These are phyloP conservation scores for Pachycephala philippinensis DNA, from an alignment of 2,113 vertebrate genomes.

Conservation along the genomic window DNA sequence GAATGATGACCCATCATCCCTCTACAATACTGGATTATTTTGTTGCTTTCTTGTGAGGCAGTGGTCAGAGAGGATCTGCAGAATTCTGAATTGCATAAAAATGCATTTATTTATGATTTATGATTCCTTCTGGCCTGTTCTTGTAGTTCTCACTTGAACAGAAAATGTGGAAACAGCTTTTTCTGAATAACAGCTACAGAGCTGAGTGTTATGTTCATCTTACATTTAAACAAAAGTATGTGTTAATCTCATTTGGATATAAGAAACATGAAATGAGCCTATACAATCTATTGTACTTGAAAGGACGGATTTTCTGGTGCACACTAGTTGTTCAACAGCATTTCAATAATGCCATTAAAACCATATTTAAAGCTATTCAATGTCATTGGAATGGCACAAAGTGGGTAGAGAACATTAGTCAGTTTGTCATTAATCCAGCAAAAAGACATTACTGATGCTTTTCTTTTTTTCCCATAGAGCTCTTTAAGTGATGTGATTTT, in stretches of 20 bases:
- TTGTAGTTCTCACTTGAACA: neutral
- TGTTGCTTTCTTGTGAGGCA: neutral
- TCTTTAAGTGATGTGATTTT: neutral
- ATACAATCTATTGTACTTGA: neutral
- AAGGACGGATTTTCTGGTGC: neutral
- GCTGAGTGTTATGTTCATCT: neutral
- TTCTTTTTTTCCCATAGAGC: neutral
- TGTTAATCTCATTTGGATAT: neutral
- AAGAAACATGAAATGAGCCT: conserved; percentile 33
- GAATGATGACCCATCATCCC: neutral
- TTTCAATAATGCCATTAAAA: conserved; percentile 44
- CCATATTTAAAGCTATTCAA: conserved; percentile 30
- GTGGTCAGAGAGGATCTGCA: neutral
- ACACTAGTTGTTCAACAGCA: neutral
- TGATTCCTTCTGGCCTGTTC: neutral
- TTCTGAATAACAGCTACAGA: neutral
- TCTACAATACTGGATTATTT: neutral
- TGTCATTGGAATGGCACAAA: neutral
- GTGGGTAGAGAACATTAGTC: conserved; percentile 5
- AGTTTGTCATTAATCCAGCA: conserved; percentile 38
- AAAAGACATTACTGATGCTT: neutral
- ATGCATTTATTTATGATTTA: neutral
- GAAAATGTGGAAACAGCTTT: neutral
- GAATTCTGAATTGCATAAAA: neutral
- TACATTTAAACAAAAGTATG: conserved; percentile 25